Evolutionary conservation across 2,888 invertebrate genomes (phyloP).

Genomic region (Allacma fusca): DNA sequence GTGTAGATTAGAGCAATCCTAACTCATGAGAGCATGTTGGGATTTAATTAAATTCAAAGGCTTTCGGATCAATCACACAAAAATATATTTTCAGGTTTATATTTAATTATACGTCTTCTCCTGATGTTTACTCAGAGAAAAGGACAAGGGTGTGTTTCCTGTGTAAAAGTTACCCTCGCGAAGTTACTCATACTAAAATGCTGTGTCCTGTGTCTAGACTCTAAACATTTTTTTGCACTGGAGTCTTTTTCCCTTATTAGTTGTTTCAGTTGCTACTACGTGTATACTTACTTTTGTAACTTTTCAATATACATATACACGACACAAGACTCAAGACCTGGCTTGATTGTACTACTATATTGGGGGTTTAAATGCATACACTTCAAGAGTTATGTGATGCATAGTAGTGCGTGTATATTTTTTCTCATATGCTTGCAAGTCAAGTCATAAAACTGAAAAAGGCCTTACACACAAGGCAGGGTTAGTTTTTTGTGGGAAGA

Average conservation of each 20-base stretch:
- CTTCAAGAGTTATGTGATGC: too few species aligned
- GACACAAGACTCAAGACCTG: too few species aligned
- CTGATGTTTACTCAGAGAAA: not conserved
- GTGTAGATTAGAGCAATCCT: not conserved
- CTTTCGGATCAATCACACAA: not conserved
- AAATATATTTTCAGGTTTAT: not conserved
- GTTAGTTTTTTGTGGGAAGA: not conserved
- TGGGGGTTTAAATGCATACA: too few species aligned
- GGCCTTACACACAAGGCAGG: not conserved
- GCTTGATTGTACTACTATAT: too few species aligned
- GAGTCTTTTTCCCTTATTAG: too few species aligned
- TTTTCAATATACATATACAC: too few species aligned
- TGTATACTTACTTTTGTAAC: too few species aligned
- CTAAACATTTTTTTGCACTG: too few species aligned
- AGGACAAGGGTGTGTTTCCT: constrained; percentile 8
- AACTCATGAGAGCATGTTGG: not conserved
- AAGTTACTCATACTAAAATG: not conserved
- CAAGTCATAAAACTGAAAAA: not conserved
- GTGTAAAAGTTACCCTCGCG: constrained; percentile 12
- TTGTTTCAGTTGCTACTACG: too few species aligned
- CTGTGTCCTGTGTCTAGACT: too few species aligned
- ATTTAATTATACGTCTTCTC: not conserved
- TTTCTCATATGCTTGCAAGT: not conserved
- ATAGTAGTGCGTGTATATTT: not conserved
- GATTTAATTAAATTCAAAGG: not conserved